phyloP scores from a whole-genome alignment of 2,888 invertebrate genomes.

The Lasius platythorax region DNA sequence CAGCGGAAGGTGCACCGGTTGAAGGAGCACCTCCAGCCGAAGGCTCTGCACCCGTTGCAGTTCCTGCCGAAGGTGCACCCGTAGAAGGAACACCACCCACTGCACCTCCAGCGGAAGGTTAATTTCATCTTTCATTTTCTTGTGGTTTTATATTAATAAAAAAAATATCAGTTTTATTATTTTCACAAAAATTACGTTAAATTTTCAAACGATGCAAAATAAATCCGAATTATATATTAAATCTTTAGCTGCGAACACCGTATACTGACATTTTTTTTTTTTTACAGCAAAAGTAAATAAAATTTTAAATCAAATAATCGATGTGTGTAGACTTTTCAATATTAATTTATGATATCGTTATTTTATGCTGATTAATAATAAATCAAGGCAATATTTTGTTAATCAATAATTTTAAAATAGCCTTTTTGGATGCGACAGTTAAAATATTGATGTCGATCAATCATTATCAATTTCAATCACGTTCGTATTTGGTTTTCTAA shows the following conservation, averaged over 20 bases:
- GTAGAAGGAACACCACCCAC: conserved; percentile 68
- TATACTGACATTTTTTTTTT: background rate
- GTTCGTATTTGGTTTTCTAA: background rate
- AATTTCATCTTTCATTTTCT: background rate
- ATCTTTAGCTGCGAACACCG: background rate
- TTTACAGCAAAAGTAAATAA: background rate
- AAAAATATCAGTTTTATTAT: background rate
- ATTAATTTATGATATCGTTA: conserved; percentile 4
- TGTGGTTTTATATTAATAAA: background rate
- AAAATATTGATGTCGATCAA: conserved; percentile 5
- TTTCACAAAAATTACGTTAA: background rate
- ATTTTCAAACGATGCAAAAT: background rate
- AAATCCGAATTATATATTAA: background rate
- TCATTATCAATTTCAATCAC: conserved; percentile 22
- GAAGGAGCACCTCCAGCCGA: conserved; percentile 82
- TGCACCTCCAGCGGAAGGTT: conserved; percentile 83
- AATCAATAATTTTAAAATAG: background rate
- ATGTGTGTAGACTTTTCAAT: background rate
- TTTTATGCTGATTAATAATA: conserved; percentile 17
- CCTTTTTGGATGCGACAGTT: background rate
- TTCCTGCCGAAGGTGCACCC: conserved; percentile 79
- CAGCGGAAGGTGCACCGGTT: conserved; percentile 74
- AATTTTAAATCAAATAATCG: conserved; percentile 5
- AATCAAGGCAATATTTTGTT: background rate
- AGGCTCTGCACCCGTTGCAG: conserved; percentile 77